Evolutionary conservation across 2,113 vertebrate species (phyloP).

Genomic region (Edolisoma coerulescens): DNA sequence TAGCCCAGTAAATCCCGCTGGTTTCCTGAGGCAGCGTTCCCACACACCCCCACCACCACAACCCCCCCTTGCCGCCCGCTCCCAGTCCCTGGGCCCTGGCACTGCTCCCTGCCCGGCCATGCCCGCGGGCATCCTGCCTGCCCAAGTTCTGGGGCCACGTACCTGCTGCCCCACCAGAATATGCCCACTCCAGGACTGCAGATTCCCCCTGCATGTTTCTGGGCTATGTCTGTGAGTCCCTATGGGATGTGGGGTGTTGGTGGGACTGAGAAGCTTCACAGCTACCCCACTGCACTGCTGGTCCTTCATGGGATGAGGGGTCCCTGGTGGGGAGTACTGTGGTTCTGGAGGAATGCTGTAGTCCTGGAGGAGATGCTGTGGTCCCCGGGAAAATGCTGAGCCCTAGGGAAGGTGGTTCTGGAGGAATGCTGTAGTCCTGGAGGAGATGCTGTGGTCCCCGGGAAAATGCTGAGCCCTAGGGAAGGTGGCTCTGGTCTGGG

Average conservation of each 20-base stretch:
- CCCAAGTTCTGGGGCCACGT: neutral
- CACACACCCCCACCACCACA: neutral
- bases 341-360: neutral
- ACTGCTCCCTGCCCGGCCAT: fast-evolving
- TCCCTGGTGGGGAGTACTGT: neutral
- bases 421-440: neutral
- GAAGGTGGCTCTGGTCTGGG: neutral
- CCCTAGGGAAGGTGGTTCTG: no score
- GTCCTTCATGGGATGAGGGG: neutral
- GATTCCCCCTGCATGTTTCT: neutral
- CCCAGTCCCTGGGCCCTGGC: neutral
- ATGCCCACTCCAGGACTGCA: neutral
- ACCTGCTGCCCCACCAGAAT: neutral
- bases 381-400: no score
- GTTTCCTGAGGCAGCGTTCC: slow-evolving; percentile 68
- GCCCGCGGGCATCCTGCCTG: neutral
- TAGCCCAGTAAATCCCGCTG: slow-evolving; percentile 67
- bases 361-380: neutral
- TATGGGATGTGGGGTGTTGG: neutral
- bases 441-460: neutral
- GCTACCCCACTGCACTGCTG: fast-evolving
- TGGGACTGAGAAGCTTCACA: neutral
- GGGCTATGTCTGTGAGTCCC: neutral
- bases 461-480: neutral
- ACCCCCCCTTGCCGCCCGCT: neutral